Conservation (phyloP, 2,888 invertebrate genomes). For the Crepidodera aurea region DNA sequence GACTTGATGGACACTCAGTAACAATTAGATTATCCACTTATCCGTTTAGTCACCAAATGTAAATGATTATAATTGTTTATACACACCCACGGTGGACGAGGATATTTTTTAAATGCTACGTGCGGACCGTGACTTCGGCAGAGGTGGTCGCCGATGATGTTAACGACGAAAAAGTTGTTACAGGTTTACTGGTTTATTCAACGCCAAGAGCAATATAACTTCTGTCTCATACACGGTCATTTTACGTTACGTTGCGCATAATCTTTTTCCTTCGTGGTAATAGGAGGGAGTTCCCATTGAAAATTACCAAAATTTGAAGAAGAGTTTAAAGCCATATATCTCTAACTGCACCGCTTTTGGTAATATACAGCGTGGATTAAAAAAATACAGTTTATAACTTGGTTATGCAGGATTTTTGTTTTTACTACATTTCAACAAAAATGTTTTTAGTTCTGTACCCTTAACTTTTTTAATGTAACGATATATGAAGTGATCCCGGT, state of each 20-base stretch:
- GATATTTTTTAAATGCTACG: not conserved
- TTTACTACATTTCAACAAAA: too few relatives aligned
- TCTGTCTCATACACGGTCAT: slow-evolving; percentile 3
- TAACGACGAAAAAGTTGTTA: slow-evolving; percentile 10
- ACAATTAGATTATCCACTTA: slow-evolving; percentile 17
- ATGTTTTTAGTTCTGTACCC: too few relatives aligned
- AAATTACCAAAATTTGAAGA: too few relatives aligned
- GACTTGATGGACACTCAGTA: not conserved
- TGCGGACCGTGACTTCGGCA: not conserved
- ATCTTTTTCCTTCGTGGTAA: not conserved
- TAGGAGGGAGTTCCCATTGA: not conserved
- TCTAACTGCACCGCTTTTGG: too few relatives aligned
- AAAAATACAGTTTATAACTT: too few relatives aligned
- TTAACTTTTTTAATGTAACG: too few relatives aligned
- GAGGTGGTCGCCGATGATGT: slow-evolving; percentile 12
- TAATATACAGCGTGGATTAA: too few relatives aligned
- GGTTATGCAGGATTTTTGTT: too few relatives aligned
- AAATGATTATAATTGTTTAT: slow-evolving; percentile 9
- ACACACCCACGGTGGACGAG: slow-evolving; percentile 22
- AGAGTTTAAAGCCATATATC: too few relatives aligned
- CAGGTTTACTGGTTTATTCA: slow-evolving; percentile 23
- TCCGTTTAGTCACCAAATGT: slow-evolving; percentile 23
- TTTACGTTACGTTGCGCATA: slow-evolving; percentile 13
- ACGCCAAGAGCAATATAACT: slow-evolving; percentile 15
- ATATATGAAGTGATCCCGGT: too few relatives aligned